phyloP scores from a whole-genome alignment of 2,113 vertebrate species.

The Antechinus stuartii region DNA sequence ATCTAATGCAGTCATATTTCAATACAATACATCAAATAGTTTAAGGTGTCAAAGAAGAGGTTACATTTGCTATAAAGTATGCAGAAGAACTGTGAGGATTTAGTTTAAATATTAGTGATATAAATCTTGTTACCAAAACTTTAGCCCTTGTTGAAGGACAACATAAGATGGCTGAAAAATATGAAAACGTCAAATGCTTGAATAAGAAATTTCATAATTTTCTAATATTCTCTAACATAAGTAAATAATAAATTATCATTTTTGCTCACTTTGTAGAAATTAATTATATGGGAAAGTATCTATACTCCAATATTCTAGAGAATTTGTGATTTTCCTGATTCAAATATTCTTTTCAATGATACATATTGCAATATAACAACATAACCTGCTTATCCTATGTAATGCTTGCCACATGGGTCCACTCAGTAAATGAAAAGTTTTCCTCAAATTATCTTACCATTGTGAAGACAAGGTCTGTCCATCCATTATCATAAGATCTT shows the following conservation, averaged over 20 bases:
- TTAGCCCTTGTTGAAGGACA: not conserved
- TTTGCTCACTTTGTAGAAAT: not conserved
- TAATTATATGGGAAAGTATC: not conserved
- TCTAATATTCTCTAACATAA: not conserved
- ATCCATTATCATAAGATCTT: not conserved
- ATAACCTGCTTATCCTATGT: not conserved
- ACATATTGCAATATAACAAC: not conserved
- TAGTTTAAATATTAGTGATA: constrained; percentile 17
- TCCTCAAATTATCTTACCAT: not conserved
- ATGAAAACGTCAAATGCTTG: not conserved
- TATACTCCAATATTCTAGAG: not conserved
- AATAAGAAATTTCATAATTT: not conserved
- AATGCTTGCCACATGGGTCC: not conserved
- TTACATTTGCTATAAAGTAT: constrained; percentile 17
- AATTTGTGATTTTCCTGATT: not conserved
- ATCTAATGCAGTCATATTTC: constrained; percentile 45
- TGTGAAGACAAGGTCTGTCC: not conserved
- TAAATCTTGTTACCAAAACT: not conserved
- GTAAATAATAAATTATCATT: not conserved
- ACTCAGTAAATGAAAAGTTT: not conserved
- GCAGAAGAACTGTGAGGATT: not conserved
- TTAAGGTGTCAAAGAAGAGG: constrained; percentile 31
- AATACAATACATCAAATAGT: constrained; percentile 44
- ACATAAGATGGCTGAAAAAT: not conserved
- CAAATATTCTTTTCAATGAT: not conserved